Conservation (phyloP, 2,113 vertebrate species). For the Percina caprodes region DNA sequence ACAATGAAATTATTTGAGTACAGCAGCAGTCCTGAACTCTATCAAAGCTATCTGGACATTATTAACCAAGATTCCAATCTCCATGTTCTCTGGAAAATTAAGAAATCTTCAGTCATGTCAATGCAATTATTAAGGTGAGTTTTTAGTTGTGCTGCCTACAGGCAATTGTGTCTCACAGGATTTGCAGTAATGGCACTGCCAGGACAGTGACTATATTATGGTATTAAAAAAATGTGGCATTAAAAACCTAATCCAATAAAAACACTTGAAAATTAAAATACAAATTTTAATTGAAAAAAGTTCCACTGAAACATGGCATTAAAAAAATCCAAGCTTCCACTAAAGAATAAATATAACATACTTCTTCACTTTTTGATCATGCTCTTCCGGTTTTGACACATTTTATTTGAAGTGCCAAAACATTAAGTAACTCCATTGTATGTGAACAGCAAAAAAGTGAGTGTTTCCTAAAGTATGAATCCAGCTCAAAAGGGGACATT, state of each 20-base stretch:
- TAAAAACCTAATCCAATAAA: no score
- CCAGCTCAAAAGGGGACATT: no score
- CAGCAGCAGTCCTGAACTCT: neutral
- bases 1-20: neutral
- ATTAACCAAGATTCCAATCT: neutral
- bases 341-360: no score
- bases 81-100: neutral
- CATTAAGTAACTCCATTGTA: no score
- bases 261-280: no score
- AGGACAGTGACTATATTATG: no score
- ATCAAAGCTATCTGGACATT: constrained; percentile 13
- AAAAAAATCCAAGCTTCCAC: neutral
- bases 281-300: neutral
- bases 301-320: neutral
- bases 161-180: neutral
- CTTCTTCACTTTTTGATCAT: no score
- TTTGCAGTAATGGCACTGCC: neutral
- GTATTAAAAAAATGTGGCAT: no score
- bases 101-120: neutral
- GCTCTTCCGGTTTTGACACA: no score
- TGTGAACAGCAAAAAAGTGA: no score
- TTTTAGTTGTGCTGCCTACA: neutral
- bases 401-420: no score
- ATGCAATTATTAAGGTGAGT: neutral
- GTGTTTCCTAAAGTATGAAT: no score